Conservation (phyloP, 1,140 invertebrate genomes). For the Euglossa dilemma region DNA sequence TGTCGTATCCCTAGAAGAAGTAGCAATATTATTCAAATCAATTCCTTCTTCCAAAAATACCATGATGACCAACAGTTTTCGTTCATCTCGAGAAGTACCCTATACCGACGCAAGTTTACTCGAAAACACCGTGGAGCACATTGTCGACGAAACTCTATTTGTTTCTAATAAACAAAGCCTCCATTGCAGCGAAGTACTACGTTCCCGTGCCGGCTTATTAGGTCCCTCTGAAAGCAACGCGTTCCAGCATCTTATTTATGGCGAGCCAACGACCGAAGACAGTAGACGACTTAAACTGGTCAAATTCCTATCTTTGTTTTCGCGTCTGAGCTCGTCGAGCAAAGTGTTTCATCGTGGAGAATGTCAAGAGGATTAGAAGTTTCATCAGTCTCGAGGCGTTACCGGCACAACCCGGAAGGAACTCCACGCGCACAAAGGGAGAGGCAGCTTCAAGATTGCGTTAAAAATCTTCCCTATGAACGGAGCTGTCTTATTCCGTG, state of each 20-base stretch:
- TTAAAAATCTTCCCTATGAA: constrained; percentile 33
- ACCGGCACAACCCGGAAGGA: constrained; percentile 4
- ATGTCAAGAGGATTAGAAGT: constrained; percentile 67
- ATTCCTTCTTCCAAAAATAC: too few relatives aligned
- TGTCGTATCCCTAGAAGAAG: too few relatives aligned
- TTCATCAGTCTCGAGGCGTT: constrained; percentile 63
- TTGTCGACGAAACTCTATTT: not conserved
- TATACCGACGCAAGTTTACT: not conserved
- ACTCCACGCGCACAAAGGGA: constrained; percentile 11
- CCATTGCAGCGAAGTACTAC: not conserved
- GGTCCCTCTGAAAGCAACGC: not conserved
- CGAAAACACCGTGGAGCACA: not conserved
- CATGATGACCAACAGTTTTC: too few relatives aligned
- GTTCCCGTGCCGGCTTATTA: not conserved
- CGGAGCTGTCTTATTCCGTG: not conserved
- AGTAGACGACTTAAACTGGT: constrained; percentile 51
- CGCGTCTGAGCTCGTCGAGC: constrained; percentile 43
- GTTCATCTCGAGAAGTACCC: not conserved
- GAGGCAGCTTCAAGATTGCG: not conserved
- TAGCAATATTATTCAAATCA: too few relatives aligned
- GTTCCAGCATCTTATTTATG: not conserved
- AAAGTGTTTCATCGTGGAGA: constrained; percentile 54
- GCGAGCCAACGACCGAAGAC: not conserved
- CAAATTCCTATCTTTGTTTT: constrained; percentile 49
- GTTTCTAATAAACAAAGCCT: not conserved